Base-by-base conservation (phyloP, 2,888 invertebrate genomes). In the Drosophila fungiperda region DNA sequence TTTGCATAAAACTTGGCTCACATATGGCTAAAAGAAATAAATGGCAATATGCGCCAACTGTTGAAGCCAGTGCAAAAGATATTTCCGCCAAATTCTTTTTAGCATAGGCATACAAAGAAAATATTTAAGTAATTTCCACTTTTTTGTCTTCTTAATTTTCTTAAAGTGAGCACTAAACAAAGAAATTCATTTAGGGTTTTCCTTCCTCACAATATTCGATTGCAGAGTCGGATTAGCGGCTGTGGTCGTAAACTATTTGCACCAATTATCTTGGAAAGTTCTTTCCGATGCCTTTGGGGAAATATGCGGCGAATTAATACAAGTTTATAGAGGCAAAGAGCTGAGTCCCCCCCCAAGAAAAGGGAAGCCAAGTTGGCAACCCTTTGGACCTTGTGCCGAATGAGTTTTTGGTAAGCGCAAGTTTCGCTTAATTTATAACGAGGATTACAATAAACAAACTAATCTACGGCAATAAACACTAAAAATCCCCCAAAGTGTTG, bases 391-490 rank as follows among this genome's bases (percentile, higher is more conserved):
- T 60, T 61, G 58, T 40, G 53, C 45, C 54, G 69, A 75, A 77
- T 73, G 82, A 78, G 81, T 17, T 26, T 87, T 88, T 68, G 65
- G 67, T 73, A 76, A 80, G 86, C 83, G 66, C 74, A 87, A 87
- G 90, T 87, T 87, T 75, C 80, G 77, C 90, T 87, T 91, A 91
- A 91, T 91, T 91, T 91, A 92, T 90, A 87, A 78, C 83, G 76
- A 87, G 88, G 92, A 92, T 92, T 87, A 91, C 90, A 90, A 91
- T 92, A 91, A 92, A 92, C 87, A 89, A 92, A 91, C 87, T 91
- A 91, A 92, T 92, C 92, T 92, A 72, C 36, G 76, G 83, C 83
- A 91, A 91, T 92, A 92, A 92, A 92, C 90, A 91, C 91, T 87
- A 82, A 90, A 90, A 91, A 85, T 85, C 87, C 91, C 91, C 86